Evolutionary conservation across 2,113 vertebrate species (phyloP), one percentile per base, ranked within the genome.

Genomic region (Dipodomys ordii): DNA sequence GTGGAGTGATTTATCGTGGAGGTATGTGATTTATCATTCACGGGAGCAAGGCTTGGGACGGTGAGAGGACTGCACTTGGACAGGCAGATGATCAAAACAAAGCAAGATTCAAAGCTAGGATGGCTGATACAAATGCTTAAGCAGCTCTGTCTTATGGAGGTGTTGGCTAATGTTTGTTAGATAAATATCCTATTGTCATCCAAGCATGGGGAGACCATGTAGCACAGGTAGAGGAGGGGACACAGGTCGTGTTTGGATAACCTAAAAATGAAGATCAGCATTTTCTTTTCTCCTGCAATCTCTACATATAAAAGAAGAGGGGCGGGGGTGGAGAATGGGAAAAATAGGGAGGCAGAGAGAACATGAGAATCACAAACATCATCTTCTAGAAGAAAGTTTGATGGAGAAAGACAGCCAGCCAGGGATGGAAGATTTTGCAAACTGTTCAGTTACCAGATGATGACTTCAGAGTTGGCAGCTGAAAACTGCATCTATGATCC

Each of bases 401-500:
- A 30, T 65, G 82, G 77, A 77, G 87, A 84, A 69, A 89, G 79
- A 85, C 25, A 74, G 12, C 53, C 46, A 65, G 23, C 81, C 64
- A 65, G 82, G 91, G 83, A 25, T 68, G 27, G 7, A 35, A 69
- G 62, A 71, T 88, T 76, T 60, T 65, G 27, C 23, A 86, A 60
- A 87, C 44, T 44, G 27, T 89, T 46, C 27, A n/a, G 28, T 87
- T 67, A 46, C 53, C 83, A 73, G 62, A 25, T 39, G 84, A 80
- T 76, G 44, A 57, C 76, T 72, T 95, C n/a, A 22, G 68, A 86
- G 69, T 27, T 77, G 90, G 83, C 72, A 53, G 87, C n/a, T 77
- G 83, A 86, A 79, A 83, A 49, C 25, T 6, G n/a, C n/a, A 78
- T 49, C 53, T 49, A 27, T 28, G 69, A 80, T 27, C 87, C 74